Conservation (phyloP, 1,140 invertebrate genomes). For the Drosophila takahashii region DNA sequence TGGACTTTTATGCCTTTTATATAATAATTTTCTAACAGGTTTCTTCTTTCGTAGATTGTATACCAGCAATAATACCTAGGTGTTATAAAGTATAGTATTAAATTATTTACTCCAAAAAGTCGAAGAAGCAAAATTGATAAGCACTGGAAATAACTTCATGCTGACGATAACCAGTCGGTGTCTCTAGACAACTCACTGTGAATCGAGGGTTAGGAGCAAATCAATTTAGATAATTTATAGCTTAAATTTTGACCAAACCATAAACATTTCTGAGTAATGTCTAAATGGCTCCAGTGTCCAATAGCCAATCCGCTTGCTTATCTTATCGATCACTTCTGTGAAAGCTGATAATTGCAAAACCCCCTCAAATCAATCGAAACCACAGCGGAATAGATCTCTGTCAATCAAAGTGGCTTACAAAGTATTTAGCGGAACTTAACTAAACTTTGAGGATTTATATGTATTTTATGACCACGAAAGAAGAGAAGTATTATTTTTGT, state of each 20-base stretch:
- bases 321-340: conserved; percentile 28
- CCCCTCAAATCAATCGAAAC: conserved; percentile 13
- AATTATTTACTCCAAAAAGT: not conserved
- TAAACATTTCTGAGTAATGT: conserved; percentile 11
- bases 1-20: too few species aligned
- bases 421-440: not conserved
- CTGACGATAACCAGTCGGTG: not conserved
- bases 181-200: not conserved
- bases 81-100: not conserved
- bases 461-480: conserved; percentile 2
- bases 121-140: not conserved
- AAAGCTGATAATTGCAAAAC: conserved; percentile 30
- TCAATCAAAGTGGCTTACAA: conserved; percentile 8
- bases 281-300: not conserved
- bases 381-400: conserved; percentile 2
- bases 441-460: not conserved
- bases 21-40: not conserved
- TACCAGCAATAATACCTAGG: not conserved
- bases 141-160: not conserved
- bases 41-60: not conserved
- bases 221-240: conserved; percentile 12
- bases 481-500: not conserved
- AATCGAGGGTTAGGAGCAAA: not conserved
- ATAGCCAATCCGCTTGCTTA: conserved; percentile 1
- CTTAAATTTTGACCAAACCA: not conserved